A percentile compares a stretch with the other conserved stretches of the same genome.
Evolutionary conservation across 2,888 invertebrate genomes (phyloP).

Genomic region (Merodon equestris): DNA sequence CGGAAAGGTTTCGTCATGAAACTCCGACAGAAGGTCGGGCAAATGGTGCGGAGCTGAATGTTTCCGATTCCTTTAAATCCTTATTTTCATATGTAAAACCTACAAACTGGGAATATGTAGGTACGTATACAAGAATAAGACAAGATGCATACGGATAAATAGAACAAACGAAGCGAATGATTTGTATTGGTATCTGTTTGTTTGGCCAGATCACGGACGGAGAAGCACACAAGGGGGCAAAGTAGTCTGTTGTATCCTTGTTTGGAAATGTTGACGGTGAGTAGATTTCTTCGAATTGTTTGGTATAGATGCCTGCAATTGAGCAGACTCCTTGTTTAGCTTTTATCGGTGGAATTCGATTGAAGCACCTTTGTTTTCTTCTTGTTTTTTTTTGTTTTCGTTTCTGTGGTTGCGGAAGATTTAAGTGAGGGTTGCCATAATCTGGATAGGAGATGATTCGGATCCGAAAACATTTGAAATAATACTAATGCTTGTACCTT

Average conservation of each 20-base stretch:
- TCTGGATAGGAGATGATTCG: too few relatives aligned
- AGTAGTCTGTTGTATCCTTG: background rate
- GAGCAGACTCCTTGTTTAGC: constrained; percentile 29
- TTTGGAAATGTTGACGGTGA: constrained; percentile 19
- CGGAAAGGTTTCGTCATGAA: constrained; percentile 55
- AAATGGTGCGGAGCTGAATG: constrained; percentile 33
- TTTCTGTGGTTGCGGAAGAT: too few relatives aligned
- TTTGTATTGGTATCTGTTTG: constrained; percentile 57
- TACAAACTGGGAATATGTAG: too few relatives aligned
- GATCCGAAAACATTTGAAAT: too few relatives aligned
- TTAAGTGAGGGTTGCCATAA: too few relatives aligned
- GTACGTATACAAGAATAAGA: background rate
- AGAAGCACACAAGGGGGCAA: constrained; percentile 2
- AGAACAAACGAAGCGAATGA: constrained; percentile 60
- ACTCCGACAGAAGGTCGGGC: constrained; percentile 39
- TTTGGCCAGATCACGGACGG: constrained; percentile 40
- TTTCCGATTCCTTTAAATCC: constrained; percentile 39
- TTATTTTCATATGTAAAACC: constrained; percentile 13
- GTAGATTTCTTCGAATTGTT: constrained; percentile 39
- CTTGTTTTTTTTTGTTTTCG: too few relatives aligned
- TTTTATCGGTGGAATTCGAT: background rate
- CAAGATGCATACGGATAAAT: constrained; percentile 24
- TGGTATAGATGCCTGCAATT: constrained; percentile 28
- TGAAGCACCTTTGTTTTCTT: too few relatives aligned
- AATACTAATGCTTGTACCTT: too few relatives aligned